Percentiles rank a stretch among this genome's conserved stretches.
These are phyloP conservation scores for human DNA, from an alignment of 2,113 vertebrate genomes.

Conservation along the genomic window GRCh38 chr4:145984501-145985000, in stretches of 20 bases:
- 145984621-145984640: not conserved
- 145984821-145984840: slow-evolving; percentile 3
- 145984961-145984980: not conserved
- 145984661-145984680: not conserved
- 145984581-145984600: not conserved
- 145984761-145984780: not conserved
- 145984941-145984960: not conserved
- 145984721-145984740: not conserved
- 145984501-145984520: not conserved
- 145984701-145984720: not conserved
- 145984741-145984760: not conserved
- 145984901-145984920: not conserved
- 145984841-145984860: slow-evolving; percentile 34
- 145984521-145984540: slow-evolving; percentile 35
- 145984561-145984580: not conserved
- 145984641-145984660: slow-evolving; percentile 14
- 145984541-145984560: slow-evolving; percentile 40
- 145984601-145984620: not conserved
- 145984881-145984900: slow-evolving; percentile 30
- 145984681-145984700: not conserved
- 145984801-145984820: not conserved
- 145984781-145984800: not conserved
- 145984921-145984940: not conserved
- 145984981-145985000: not conserved
- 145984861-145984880: slow-evolving; percentile 2